These are phyloP conservation scores for Eubasilissa regina DNA, from an alignment of 1,140 invertebrate species.

Conservation along the genomic window DNA sequence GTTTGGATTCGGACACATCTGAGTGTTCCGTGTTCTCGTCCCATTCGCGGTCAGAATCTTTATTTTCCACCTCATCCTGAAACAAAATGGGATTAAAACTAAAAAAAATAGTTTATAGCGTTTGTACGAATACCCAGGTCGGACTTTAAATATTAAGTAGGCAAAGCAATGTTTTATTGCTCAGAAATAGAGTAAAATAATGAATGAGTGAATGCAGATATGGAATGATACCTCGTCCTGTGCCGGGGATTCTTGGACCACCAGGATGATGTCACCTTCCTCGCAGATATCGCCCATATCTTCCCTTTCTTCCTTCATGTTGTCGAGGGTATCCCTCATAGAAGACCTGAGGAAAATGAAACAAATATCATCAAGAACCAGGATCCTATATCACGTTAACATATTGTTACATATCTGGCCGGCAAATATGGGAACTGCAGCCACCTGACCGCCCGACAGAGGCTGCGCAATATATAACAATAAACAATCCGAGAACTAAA, in stretches of 20 bases:
- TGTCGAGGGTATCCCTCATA: no score
- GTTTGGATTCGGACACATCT: background rate
- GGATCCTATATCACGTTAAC: no score
- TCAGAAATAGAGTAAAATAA: background rate
- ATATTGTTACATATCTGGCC: no score
- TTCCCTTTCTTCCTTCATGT: constrained; percentile 3
- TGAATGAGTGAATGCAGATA: background rate
- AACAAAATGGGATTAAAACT: background rate
- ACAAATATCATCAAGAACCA: no score
- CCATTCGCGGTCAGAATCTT: background rate
- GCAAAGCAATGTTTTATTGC: background rate
- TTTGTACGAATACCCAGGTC: background rate
- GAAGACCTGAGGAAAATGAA: no score
- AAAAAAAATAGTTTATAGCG: no score
- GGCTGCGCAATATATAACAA: no score
- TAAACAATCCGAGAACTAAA: no score
- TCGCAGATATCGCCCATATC: constrained; percentile 1
- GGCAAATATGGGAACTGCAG: no score
- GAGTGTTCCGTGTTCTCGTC: background rate
- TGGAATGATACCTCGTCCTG: background rate
- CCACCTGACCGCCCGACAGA: no score
- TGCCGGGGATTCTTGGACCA: background rate
- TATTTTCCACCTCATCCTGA: background rate
- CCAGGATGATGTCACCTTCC: constrained; percentile 31
- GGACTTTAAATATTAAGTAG: background rate